Conservation (phyloP, 2,888 invertebrate genomes). For the Orthosia gothica region DNA sequence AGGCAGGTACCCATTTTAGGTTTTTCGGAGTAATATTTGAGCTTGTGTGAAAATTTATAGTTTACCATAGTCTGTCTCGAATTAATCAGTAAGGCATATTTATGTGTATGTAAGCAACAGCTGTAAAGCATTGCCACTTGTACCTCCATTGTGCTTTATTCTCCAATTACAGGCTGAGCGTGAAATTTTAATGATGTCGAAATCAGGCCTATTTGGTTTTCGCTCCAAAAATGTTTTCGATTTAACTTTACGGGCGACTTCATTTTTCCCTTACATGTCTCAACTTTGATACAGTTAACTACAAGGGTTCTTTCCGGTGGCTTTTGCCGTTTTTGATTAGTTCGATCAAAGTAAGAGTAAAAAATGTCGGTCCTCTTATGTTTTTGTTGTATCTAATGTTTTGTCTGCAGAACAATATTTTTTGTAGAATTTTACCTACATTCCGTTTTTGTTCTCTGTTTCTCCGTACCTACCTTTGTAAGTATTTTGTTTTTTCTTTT, state of each 20-base stretch:
- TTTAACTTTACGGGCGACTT: conserved; percentile 54
- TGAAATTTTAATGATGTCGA: conserved; percentile 74
- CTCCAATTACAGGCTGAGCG: conserved; percentile 62
- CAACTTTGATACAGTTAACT: conserved; percentile 45
- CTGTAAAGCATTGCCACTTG: conserved; percentile 33
- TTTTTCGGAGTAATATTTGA: neutral
- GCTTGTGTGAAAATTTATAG: neutral
- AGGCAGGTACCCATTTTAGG: neutral
- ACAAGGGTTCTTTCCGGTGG: conserved; percentile 13
- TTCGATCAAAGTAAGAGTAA: conserved; percentile 12
- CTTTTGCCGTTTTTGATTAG: conserved; percentile 8
- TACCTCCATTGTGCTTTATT: conserved; percentile 57
- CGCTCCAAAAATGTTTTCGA: conserved; percentile 60
- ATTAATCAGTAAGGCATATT: conserved; percentile 12
- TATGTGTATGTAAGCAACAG: conserved; percentile 15
- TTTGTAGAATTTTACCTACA: neutral
- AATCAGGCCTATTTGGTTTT: conserved; percentile 67
- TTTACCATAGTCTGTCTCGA: neutral
- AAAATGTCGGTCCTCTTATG: neutral
- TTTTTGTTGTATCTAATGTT: neutral
- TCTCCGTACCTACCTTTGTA: too few relatives aligned
- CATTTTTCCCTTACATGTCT: conserved; percentile 38
- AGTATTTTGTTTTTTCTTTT: neutral
- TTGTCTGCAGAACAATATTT: neutral
- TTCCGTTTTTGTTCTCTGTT: neutral